phyloP scores from a whole-genome alignment of 2,888 invertebrate genomes.

The Myathropa florea region DNA sequence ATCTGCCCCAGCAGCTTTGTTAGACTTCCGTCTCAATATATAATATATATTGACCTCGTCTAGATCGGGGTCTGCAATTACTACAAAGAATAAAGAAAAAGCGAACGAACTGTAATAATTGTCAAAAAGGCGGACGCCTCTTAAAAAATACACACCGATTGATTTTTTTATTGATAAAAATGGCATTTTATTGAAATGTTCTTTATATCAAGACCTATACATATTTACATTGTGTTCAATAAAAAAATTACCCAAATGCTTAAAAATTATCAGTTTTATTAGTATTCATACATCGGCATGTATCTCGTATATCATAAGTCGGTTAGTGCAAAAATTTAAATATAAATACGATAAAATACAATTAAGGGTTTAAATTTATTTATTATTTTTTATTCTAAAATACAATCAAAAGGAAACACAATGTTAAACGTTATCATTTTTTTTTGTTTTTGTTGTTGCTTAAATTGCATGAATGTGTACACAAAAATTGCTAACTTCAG shows the following conservation, averaged over 20 bases:
- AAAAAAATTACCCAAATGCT: slow-evolving; percentile 38
- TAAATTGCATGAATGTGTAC: not conserved
- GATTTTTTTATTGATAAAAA: slow-evolving; percentile 42
- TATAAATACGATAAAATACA: slow-evolving; percentile 30
- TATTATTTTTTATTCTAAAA: slow-evolving; percentile 18
- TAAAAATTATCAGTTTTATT: slow-evolving; percentile 60
- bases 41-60: too few relatives aligned
- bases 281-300: slow-evolving; percentile 46
- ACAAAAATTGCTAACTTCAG: slow-evolving; percentile 14
- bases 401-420: slow-evolving; percentile 39
- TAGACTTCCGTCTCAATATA: too few relatives aligned
- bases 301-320: slow-evolving; percentile 30
- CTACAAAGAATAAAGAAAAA: too few relatives aligned
- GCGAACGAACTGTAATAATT: too few relatives aligned
- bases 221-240: slow-evolving; percentile 57
- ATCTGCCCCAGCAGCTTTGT: too few relatives aligned
- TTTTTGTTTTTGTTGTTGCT: not conserved
- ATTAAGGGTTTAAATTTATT: not conserved
- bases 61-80: too few relatives aligned
- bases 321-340: slow-evolving; percentile 42
- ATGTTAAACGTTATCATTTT: slow-evolving; percentile 4
- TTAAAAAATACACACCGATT: not conserved
- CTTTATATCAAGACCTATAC: slow-evolving; percentile 63
- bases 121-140: too few relatives aligned
- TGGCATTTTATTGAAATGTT: slow-evolving; percentile 63